Evolutionary conservation across 2,113 vertebrate species (phyloP).

Genomic region (Leptosomus discolor): DNA sequence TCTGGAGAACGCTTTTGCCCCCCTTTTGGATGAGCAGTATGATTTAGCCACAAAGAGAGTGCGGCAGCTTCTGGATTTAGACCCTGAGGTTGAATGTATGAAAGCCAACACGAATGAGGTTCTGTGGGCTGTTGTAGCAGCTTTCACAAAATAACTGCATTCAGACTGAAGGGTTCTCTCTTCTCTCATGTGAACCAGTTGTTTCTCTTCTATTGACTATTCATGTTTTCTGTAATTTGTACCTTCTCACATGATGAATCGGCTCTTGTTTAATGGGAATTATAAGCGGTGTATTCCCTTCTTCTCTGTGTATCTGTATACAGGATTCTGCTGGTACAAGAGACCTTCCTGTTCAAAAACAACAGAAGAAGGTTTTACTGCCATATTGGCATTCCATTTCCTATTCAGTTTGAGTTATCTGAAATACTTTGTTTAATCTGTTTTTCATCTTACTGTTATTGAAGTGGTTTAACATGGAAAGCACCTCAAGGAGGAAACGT

Average conservation of each 20-base stretch:
- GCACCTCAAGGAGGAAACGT: background rate
- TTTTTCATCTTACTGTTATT: conserved; percentile 21
- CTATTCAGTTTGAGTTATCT: conserved; percentile 38
- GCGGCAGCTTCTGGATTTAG: conserved; percentile 90
- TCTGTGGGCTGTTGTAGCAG: conserved; percentile 93
- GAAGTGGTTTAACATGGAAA: conserved; percentile 33
- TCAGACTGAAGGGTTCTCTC: conserved; percentile 41
- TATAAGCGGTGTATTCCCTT: conserved; percentile 59
- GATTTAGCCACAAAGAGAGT: conserved; percentile 96
- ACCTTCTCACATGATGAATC: conserved; percentile 67
- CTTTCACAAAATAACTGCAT: conserved; percentile 89
- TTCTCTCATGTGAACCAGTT: conserved; percentile 58
- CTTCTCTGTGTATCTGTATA: conserved; percentile 44
- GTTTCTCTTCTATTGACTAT: conserved; percentile 68
- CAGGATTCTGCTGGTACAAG: conserved; percentile 74
- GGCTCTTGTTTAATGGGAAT: conserved; percentile 64
- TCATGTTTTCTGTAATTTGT: conserved; percentile 74
- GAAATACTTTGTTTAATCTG: conserved; percentile 11
- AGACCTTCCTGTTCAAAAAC: conserved; percentile 69
- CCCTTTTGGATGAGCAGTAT: conserved; percentile 93
- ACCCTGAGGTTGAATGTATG: conserved; percentile 91
- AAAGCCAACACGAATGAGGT: conserved; percentile 89
- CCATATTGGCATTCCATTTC: conserved; percentile 77
- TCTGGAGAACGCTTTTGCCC: conserved; percentile 94
- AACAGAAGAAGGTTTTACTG: conserved; percentile 54